These are phyloP conservation scores for Mesodorylaimus sp. DNA, from an alignment of 2,888 invertebrate genomes.

Conservation along the genomic window DNA sequence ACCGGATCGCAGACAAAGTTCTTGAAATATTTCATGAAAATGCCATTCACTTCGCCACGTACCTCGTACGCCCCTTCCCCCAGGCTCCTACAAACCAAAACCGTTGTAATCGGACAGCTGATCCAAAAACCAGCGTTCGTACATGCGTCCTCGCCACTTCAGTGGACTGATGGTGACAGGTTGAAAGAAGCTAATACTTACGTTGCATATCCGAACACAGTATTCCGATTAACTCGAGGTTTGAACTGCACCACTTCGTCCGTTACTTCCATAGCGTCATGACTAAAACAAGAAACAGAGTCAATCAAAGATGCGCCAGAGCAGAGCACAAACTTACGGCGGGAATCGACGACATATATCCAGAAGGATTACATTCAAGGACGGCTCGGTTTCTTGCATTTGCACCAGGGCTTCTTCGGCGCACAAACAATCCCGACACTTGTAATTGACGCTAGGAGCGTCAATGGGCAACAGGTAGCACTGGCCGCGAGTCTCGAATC, in stretches of 20 bases:
- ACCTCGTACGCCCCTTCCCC: slow-evolving; percentile 30
- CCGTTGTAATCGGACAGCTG: too few relatives aligned
- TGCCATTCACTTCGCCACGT: slow-evolving; percentile 26
- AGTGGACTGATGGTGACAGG: too few relatives aligned
- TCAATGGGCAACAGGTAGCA: slow-evolving; percentile 35
- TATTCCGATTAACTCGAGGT: slow-evolving; percentile 21
- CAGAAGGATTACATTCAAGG: slow-evolving; percentile 32
- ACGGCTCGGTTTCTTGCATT: slow-evolving; percentile 29
- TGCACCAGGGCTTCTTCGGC: slow-evolving; percentile 24
- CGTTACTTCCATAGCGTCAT: background rate
- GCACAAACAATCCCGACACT: slow-evolving; percentile 19
- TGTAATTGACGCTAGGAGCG: slow-evolving; percentile 21
- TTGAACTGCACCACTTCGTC: slow-evolving; percentile 3
- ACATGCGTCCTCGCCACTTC: too few relatives aligned
- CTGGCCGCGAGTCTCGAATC: slow-evolving; percentile 33
- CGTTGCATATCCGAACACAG: slow-evolving; percentile 27
- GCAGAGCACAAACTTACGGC: background rate
- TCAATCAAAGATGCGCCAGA: background rate
- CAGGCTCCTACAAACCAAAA: slow-evolving; percentile 18
- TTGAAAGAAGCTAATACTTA: too few relatives aligned
- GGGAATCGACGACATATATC: slow-evolving; percentile 30
- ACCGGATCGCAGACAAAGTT: slow-evolving; percentile 17
- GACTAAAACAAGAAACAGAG: background rate
- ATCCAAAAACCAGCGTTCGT: too few relatives aligned
- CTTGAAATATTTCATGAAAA: slow-evolving; percentile 29